Percentiles rank a stretch among this genome's conserved stretches.
Conservation (phyloP, 2,797 vertebrate species). For the Periparus ater region DNA sequence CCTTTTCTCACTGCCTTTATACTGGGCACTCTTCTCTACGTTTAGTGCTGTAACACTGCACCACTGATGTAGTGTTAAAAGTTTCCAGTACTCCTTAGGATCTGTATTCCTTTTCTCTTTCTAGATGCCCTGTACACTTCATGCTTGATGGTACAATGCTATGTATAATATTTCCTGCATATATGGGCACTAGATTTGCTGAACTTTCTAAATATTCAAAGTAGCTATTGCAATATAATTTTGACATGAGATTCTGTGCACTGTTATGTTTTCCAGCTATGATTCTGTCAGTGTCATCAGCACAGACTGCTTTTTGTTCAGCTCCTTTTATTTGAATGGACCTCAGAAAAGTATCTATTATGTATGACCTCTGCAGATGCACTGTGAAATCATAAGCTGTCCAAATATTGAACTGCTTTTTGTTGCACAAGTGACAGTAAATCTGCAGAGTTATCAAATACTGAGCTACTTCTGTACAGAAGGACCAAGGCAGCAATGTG, state of each 20-base stretch:
- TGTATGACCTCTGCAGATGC: not conserved
- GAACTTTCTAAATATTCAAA: not conserved
- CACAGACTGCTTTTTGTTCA: conserved; percentile 23
- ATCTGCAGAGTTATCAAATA: conserved; percentile 1
- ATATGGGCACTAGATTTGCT: not conserved
- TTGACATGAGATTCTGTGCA: not conserved
- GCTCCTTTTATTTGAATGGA: conserved; percentile 10
- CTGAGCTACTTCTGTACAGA: not conserved
- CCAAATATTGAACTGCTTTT: not conserved
- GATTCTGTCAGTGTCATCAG: not conserved
- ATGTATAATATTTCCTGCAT: not conserved
- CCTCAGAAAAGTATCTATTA: not conserved
- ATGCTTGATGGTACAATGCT: not conserved
- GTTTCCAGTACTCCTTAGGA: not conserved
- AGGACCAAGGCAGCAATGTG: not conserved
- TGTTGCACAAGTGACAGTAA: not conserved
- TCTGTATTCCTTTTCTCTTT: not conserved
- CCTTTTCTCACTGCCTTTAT: not conserved
- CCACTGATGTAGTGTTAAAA: not conserved
- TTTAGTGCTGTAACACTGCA: not conserved
- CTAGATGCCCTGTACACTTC: not conserved
- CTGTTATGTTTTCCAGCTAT: not conserved
- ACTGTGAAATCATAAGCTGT: not conserved
- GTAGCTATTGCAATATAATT: not conserved
- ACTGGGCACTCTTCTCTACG: not conserved